Base-by-base conservation (phyloP, 2,113 vertebrate species). In the Brachypodius melanocephalos region DNA sequence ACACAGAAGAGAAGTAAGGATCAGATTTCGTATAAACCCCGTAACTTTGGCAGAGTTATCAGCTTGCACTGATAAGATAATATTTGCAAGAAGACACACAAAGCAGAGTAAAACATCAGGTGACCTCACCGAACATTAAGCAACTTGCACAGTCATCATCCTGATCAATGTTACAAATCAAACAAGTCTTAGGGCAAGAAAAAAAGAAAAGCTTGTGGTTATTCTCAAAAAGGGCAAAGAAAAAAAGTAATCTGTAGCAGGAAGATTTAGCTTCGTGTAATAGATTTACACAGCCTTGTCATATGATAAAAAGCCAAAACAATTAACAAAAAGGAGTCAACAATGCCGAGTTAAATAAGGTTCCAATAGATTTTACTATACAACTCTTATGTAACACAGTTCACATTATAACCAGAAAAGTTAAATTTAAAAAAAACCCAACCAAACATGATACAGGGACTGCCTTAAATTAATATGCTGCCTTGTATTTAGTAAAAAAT, bases 401-500 rank as follows among this genome's bases (percentile, higher is more conserved):
- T 77, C 68, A 69, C 17, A 76, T 49, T 40, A 73, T 42, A 85
- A 67, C 3, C 19, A 74, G 34, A 42, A 87, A 89, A 74, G 18
- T 49, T 80, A 31, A 31, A 36, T 18, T 7, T 9, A 22, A 74
- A 42, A 46, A 48, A 76, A 38, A 31, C 58, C 38, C 38, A 43
- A n/a, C 8, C 2, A 62, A n/a, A 13, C 25, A 59, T 2, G 1
- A 2, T 34, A 45, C 9, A 63, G 32, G 9, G 15, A n/a, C 24
- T 67, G 20, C 17, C 57, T 67, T 75, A 78, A 87, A 91, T 54
- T 1, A 82, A 75, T 6, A 63, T 16, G n/a, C 6, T 68, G 48
- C 14, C 49, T 18, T 63, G n/a, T 34, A 49, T 55, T 36, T 63
- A 26, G 32, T 63, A 34, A 74, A 83, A 73, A 46, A 77, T 45